Evolutionary conservation across 2,888 invertebrate genomes (phyloP).

Genomic region (Papilio gigon): DNA sequence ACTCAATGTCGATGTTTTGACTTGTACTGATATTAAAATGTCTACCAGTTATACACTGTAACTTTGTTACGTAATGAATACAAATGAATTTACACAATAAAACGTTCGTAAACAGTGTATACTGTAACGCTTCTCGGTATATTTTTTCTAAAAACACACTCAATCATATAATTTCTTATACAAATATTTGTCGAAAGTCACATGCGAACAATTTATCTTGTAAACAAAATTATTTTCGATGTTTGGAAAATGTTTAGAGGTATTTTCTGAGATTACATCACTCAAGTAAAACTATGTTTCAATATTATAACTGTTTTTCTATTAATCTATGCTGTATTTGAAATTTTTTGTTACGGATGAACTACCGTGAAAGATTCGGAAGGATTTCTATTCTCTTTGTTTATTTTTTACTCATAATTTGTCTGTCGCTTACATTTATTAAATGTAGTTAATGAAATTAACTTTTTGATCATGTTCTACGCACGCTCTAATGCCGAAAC

Average conservation of each 20-base stretch:
- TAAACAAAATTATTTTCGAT: conserved; percentile 29
- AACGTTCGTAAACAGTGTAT: conserved; percentile 6
- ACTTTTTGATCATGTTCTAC: neutral
- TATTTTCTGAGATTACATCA: neutral
- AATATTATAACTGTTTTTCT: neutral
- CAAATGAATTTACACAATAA: conserved; percentile 2
- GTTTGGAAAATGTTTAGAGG: conserved; percentile 1
- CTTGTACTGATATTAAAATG: neutral
- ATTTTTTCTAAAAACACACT: conserved; percentile 21
- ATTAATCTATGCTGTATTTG: neutral
- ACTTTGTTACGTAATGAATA: neutral
- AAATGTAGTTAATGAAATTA: neutral
- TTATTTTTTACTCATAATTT: neutral
- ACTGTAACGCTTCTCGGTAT: conserved; percentile 5
- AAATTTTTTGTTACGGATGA: neutral
- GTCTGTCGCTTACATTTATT: too few species aligned
- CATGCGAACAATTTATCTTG: conserved; percentile 6
- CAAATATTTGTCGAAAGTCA: conserved; percentile 20
- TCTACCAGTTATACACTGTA: neutral
- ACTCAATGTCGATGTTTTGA: too few species aligned
- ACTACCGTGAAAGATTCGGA: too few species aligned
- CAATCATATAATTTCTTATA: conserved; percentile 27
- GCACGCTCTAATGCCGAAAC: conserved; percentile 25
- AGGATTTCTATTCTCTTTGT: too few species aligned
- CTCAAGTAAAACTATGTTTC: neutral